Conservation (phyloP, 2,113 vertebrate species). For the Syngnathoides biaculeatus region DNA sequence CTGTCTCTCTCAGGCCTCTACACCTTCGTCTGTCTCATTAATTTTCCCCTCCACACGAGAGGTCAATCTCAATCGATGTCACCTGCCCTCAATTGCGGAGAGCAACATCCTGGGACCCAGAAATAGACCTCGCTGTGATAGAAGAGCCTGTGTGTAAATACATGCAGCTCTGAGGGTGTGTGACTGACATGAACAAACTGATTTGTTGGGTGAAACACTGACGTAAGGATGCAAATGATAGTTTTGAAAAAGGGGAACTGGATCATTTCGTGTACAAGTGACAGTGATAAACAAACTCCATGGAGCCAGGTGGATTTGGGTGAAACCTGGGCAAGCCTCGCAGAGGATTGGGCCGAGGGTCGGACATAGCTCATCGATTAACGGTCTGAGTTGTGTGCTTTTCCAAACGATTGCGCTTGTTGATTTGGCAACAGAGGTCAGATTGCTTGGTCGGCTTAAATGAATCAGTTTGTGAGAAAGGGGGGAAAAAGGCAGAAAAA, state of each 20-base stretch:
- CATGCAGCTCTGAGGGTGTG: constrained; percentile 16
- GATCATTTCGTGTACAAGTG: constrained; percentile 2
- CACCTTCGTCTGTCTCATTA: constrained; percentile 54
- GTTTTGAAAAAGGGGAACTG: constrained; percentile 3
- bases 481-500: background rate
- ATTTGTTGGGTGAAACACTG: constrained; percentile 2
- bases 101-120: constrained; percentile 66
- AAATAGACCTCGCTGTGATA: constrained; percentile 61
- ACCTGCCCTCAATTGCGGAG: constrained; percentile 63
- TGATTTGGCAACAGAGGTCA: background rate
- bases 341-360: background rate
- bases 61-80: constrained; percentile 69
- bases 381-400: constrained; percentile 4
- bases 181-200: constrained; percentile 5
- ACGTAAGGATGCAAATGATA: constrained; percentile 1
- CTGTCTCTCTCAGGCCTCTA: constrained; percentile 28
- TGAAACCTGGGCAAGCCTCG: background rate
- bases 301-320: background rate
- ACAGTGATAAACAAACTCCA: background rate
- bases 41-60: constrained; percentile 66
- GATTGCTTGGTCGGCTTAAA: background rate
- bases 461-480: background rate
- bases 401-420: background rate
- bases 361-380: background rate
- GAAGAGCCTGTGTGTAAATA: constrained; percentile 33